Conservation (phyloP, 2,888 invertebrate species). For the Protonemura montana region DNA sequence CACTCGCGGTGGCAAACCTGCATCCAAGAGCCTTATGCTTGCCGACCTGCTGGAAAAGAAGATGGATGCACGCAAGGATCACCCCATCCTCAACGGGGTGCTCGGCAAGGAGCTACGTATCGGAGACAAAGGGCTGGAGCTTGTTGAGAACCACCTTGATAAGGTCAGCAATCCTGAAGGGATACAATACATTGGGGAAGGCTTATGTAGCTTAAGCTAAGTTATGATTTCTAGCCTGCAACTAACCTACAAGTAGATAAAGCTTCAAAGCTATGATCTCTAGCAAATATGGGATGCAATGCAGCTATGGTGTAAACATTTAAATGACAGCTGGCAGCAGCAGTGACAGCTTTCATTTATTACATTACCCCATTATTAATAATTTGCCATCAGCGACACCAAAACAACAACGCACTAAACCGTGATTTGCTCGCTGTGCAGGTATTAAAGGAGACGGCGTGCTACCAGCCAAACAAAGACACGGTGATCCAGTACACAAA, state of each 20-base stretch:
- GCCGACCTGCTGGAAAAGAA: conserved; percentile 85
- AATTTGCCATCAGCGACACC: no score
- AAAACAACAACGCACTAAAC: no score
- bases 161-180: conserved; percentile 45
- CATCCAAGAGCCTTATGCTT: conserved; percentile 72
- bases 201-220: no score
- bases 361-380: no score
- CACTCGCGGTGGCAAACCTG: conserved; percentile 60
- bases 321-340: no score
- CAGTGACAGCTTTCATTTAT: no score
- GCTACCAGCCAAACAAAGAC: background rate
- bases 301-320: no score
- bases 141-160: conserved; percentile 62
- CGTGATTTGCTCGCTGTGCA: background rate
- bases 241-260: no score
- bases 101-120: conserved; percentile 66
- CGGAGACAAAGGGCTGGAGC: conserved; percentile 67
- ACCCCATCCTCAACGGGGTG: conserved; percentile 66
- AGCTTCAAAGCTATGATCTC: no score
- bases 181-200: no score
- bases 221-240: no score
- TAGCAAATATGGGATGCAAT: no score
- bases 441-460: conserved; percentile 5
- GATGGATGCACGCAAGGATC: conserved; percentile 64
- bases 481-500: conserved; percentile 41